These are phyloP conservation scores for Rhamphomyia laevipes DNA, from an alignment of 2,888 invertebrate genomes.

Conservation along the genomic window DNA sequence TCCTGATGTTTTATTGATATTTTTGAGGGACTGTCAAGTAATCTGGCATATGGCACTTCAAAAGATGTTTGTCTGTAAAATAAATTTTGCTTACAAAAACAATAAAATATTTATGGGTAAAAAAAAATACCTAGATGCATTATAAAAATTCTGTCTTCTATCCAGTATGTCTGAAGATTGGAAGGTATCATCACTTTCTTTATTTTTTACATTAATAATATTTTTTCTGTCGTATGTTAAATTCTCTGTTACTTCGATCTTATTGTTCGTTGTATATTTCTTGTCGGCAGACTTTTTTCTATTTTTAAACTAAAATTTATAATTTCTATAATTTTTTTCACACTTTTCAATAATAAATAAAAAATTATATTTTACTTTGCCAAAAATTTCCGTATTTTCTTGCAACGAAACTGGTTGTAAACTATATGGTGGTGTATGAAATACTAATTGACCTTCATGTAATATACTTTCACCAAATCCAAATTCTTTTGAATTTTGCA, in stretches of 20 bases:
- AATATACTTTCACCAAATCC: slow-evolving; percentile 92
- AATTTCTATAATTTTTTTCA: not conserved
- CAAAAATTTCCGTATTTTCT: slow-evolving; percentile 43
- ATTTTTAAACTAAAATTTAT: not conserved
- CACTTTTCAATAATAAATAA: too few relatives aligned
- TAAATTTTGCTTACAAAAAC: too few relatives aligned
- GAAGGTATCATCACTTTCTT: slow-evolving; percentile 28
- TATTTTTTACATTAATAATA: slow-evolving; percentile 30
- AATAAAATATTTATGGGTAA: too few relatives aligned
- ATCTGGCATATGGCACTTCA: slow-evolving; percentile 64
- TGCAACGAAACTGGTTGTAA: slow-evolving; percentile 63
- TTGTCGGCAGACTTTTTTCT: not conserved
- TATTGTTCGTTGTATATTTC: slow-evolving; percentile 12
- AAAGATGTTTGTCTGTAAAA: slow-evolving; percentile 29
- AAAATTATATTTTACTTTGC: slow-evolving; percentile 24
- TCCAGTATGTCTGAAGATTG: slow-evolving; percentile 25
- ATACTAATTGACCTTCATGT: slow-evolving; percentile 74
- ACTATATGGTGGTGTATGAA: slow-evolving; percentile 82
- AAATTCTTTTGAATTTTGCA: slow-evolving; percentile 67
- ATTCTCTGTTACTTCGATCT: slow-evolving; percentile 24
- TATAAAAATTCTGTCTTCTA: slow-evolving; percentile 50
- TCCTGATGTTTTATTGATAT: slow-evolving; percentile 25
- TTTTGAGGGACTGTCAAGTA: slow-evolving; percentile 52
- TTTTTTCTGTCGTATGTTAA: slow-evolving; percentile 20
- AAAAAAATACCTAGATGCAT: slow-evolving; percentile 19